These are phyloP conservation scores for Xestia sexstrigata DNA, from an alignment of 2,888 invertebrate genomes.

Conservation along the genomic window DNA sequence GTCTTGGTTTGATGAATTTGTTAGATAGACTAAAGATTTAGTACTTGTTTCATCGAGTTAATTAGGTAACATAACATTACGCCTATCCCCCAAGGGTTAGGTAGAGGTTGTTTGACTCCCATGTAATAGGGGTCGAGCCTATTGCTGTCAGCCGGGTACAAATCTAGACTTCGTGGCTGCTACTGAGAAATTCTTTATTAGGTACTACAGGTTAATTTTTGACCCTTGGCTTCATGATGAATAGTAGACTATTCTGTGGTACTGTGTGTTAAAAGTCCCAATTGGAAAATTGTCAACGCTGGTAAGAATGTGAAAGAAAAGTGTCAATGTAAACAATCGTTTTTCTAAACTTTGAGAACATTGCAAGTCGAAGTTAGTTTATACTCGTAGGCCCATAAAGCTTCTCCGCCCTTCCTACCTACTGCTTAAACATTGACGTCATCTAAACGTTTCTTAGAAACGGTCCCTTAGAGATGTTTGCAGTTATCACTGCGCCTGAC, in stretches of 20 bases:
- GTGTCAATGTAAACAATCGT: neutral
- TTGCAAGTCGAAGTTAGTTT: neutral
- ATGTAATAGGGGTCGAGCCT: too few relatives aligned
- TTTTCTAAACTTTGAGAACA: neutral
- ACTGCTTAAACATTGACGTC: neutral
- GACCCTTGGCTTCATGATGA: neutral
- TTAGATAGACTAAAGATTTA: neutral
- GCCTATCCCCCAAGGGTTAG: too few relatives aligned
- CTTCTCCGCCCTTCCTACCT: too few relatives aligned
- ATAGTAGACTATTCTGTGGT: neutral
- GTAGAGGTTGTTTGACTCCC: too few relatives aligned
- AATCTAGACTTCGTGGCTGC: too few relatives aligned
- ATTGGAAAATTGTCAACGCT: neutral
- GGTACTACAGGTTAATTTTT: too few relatives aligned
- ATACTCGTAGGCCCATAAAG: too few relatives aligned
- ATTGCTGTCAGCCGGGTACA: too few relatives aligned
- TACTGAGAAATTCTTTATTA: too few relatives aligned
- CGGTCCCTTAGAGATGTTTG: neutral
- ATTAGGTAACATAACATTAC: too few relatives aligned
- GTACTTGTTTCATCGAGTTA: neutral
- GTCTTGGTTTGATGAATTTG: slow-evolving; percentile 14
- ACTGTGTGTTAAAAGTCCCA: neutral
- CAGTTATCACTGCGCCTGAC: neutral
- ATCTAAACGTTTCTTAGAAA: slow-evolving; percentile 1
- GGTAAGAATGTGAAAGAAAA: neutral